Base-by-base conservation (phyloP, 2,888 invertebrate species). In the Dendrolimus houi region DNA sequence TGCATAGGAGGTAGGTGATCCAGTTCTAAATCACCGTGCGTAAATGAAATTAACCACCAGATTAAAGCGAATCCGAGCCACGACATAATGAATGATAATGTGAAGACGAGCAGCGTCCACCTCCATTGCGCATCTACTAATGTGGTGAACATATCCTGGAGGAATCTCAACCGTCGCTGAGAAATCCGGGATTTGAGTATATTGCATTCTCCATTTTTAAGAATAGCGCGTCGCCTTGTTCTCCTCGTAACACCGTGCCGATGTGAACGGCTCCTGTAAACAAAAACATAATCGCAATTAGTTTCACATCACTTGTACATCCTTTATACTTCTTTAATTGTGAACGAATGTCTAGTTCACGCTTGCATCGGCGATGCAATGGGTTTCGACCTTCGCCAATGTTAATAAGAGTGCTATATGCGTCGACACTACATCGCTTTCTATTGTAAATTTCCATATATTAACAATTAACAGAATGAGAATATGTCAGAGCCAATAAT, bases 181-280 rank as follows among this genome's bases (percentile, higher is more conserved):
- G 97, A 95, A 75, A 99, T 95, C 73, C 93, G 92, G 61, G 97
- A 97, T 81, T 98, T 97, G 67, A 97, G 93, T 60, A 98, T 96
- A 86, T 99, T 99, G 89, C 98, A 98, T 76, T 98, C 98, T 55
- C 99, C 99, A 91, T 97, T 98, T 87, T 99, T 99, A 77, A 97
- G 94, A 57, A 99, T 95, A 1, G 98, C 96, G 41, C 99, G 92
- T 62, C 95, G 92, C 54, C 96, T 94, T 57, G 95, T 92, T 75
- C 96, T 94, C 55, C 96, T 91, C 69, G 92, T 91, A 64, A 92
- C 93, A 13, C 94, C 94, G 58, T 94, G 93, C 65, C 95, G 92
- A 75, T 93, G 94, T 68, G 92, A 92, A 68, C 94, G 93, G 77
- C 93, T 94, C 91, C 95, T 94, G 89, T 60, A 88, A 91, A 76